A percentile compares a stretch with the other conserved stretches of the same genome.
phyloP scores from a whole-genome alignment of 2,888 invertebrate species.

The Troides oblongomaculatus region DNA sequence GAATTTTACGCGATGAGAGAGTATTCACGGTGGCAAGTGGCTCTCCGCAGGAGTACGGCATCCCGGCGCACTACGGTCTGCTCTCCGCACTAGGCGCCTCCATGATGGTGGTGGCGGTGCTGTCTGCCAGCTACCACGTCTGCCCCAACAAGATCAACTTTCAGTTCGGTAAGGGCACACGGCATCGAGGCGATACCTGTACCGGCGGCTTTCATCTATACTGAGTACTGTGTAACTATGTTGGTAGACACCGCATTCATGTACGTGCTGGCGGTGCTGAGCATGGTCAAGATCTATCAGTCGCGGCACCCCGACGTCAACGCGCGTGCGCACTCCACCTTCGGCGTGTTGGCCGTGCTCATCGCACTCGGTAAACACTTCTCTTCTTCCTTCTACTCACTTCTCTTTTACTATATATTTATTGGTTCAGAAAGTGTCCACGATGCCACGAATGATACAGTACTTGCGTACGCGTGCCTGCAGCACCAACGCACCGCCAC shows the following conservation, averaged over 20 bases:
- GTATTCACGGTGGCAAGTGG: too few relatives aligned
- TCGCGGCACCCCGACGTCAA: conserved; percentile 94
- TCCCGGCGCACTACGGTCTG: conserved; percentile 91
- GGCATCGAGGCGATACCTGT: too few relatives aligned
- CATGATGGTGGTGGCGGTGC: conserved; percentile 91
- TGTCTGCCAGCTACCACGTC: conserved; percentile 93
- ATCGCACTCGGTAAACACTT: conserved; percentile 81
- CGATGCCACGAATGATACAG: too few relatives aligned
- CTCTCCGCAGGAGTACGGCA: conserved; percentile 81
- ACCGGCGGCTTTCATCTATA: too few relatives aligned
- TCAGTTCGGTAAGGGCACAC: conserved; percentile 86
- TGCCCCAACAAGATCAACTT: conserved; percentile 94
- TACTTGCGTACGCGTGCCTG: too few relatives aligned
- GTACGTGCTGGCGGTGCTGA: conserved; percentile 93
- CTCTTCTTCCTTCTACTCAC: neutral
- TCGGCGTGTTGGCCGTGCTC: conserved; percentile 87
- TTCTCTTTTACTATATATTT: too few relatives aligned
- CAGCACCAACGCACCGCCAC: too few relatives aligned
- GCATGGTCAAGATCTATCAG: conserved; percentile 94
- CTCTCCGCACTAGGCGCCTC: conserved; percentile 93
- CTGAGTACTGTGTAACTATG: too few relatives aligned
- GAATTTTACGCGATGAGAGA: too few relatives aligned
- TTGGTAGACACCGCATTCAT: conserved; percentile 91
- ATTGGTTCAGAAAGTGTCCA: too few relatives aligned
- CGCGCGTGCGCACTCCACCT: conserved; percentile 90